A percentile compares a stretch with the other conserved stretches of the same genome.
phyloP scores from a whole-genome alignment of 2,113 vertebrate genomes.

The Numida meleagris region DNA sequence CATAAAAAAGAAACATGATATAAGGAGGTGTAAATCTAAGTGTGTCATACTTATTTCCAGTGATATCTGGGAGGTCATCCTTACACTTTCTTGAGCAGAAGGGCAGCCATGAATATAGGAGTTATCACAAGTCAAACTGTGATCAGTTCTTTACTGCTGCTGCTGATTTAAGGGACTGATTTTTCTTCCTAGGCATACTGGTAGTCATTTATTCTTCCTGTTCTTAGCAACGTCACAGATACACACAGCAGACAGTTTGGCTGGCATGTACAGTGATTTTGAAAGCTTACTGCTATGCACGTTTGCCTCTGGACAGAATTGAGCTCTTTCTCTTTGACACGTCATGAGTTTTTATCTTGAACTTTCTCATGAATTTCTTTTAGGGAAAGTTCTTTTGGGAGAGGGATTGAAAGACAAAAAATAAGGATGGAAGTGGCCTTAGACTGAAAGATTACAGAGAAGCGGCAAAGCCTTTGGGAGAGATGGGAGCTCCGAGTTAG shows the following conservation, averaged over 20 bases:
- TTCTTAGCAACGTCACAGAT: background rate
- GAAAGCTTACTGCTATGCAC: background rate
- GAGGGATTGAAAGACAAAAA: conserved; percentile 41
- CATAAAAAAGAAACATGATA: background rate
- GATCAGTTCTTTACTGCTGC: background rate
- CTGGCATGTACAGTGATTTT: too few species aligned
- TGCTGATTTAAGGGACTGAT: background rate
- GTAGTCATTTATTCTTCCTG: background rate
- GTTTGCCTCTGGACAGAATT: conserved; percentile 37
- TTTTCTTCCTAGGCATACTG: background rate
- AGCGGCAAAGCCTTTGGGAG: background rate
- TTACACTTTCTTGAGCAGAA: background rate
- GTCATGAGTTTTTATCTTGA: conserved; percentile 18
- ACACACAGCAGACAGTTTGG: too few species aligned
- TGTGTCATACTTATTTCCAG: background rate
- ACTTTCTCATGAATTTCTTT: conserved; percentile 53
- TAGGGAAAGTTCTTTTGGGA: conserved; percentile 5
- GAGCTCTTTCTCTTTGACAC: conserved; percentile 4
- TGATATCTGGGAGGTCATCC: background rate
- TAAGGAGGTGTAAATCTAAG: background rate
- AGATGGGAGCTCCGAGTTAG: background rate
- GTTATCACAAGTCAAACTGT: background rate
- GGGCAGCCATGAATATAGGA: background rate
- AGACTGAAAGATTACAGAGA: background rate
- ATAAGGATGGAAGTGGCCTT: background rate